Evolutionary conservation across 2,797 vertebrate species (phyloP), one percentile per base, ranked within the genome.

Genomic region (Micrastur ruficollis): DNA sequence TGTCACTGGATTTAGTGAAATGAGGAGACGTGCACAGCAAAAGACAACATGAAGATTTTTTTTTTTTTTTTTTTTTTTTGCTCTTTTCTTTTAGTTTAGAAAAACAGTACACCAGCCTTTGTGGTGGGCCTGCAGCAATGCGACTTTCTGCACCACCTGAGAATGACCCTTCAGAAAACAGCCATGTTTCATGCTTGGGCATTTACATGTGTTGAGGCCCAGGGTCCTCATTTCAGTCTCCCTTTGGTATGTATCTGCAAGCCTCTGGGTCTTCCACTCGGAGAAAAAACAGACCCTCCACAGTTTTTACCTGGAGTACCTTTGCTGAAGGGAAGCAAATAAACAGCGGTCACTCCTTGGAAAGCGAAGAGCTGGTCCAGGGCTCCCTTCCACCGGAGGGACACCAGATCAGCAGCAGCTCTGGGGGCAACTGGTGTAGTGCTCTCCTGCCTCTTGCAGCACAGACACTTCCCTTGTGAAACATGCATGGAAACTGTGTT

Each of bases 1-100:
- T 95, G 13, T 11, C 79, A 49, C 40, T 83, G 72, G 91, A 53
- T 73, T 76, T 66, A 86, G 52, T 70, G 75, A 86, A 90, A 42
- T 4, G 18, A 89, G 58, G 62, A 95, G 50, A 88, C 3, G 5
- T 59, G 13, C 42, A 65, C 9, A 89, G 42, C 12, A 76, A 20
- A 31, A 91, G 62, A 58, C 0, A 3, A 42, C 3, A 2, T 78
- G 34, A 55, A 62, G 11, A 21, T 52, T 59, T 7, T 31, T 50
- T 23, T 26, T 81, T 81, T 49, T 65, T 5, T 29, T n/a, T 32
- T 12, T 11, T 36, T n/a, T n/a, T n/a, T n/a, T n/a, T n/a, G n/a
- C n/a, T 1, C 31, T 86, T 53, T 73, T 63, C 18, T 40, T 6
- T 58, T 23, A 40, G 11, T 52, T 83, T 66, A 84, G 75, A 87